These are phyloP conservation scores for Phytoseiulus persimilis DNA, from an alignment of 2,888 invertebrate species.

Conservation along the genomic window DNA sequence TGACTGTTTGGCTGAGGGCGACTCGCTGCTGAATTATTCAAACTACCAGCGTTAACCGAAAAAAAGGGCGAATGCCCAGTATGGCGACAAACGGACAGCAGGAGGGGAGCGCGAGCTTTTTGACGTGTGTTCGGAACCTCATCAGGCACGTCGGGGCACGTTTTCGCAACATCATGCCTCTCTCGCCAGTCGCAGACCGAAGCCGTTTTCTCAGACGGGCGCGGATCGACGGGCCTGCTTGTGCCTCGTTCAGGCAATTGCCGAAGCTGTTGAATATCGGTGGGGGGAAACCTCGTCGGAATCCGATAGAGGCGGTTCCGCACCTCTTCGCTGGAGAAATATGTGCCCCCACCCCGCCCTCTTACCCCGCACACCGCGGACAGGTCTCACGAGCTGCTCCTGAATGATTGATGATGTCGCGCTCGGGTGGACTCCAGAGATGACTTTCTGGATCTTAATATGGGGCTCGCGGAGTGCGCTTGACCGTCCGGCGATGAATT, in stretches of 20 bases:
- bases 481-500: too few species aligned
- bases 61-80: not conserved
- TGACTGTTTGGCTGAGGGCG: not conserved
- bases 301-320: not conserved
- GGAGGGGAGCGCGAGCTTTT: not conserved
- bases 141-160: not conserved
- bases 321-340: not conserved
- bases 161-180: not conserved
- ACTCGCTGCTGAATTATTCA: not conserved
- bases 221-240: not conserved
- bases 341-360: not conserved
- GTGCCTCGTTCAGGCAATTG: not conserved
- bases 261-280: not conserved
- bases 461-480: not conserved
- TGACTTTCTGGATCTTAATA: not conserved
- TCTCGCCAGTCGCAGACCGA: not conserved
- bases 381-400: not conserved
- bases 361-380: too few species aligned
- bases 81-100: not conserved
- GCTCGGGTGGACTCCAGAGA: not conserved
- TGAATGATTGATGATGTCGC: not conserved
- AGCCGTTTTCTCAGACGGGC: not conserved
- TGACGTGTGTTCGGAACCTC: not conserved
- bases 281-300: not conserved
- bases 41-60: not conserved